Evolutionary conservation across 2,888 invertebrate species (phyloP).

Genomic region (Stegana nigrithorax): DNA sequence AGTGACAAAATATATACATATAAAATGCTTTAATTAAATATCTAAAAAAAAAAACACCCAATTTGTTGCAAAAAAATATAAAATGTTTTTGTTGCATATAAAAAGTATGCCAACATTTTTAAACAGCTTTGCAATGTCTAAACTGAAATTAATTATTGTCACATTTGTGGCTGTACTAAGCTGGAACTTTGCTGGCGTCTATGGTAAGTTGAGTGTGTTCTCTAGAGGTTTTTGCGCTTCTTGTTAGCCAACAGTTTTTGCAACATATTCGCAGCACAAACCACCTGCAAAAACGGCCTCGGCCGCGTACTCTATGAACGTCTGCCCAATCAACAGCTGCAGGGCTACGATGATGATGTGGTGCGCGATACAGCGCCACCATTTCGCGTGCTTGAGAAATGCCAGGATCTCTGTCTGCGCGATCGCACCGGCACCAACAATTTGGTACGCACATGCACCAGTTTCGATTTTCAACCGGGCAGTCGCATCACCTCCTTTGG

Average conservation of each 20-base stretch:
- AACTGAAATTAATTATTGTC: too few relatives aligned
- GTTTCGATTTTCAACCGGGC: conserved; percentile 92
- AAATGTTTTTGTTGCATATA: too few relatives aligned
- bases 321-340: conserved; percentile 87
- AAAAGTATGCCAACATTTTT: too few relatives aligned
- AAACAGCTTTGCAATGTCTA: too few relatives aligned
- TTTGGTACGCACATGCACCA: conserved; percentile 85
- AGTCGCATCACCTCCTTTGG: conserved; percentile 86
- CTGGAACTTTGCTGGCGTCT: conserved; percentile 1
- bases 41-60: too few relatives aligned
- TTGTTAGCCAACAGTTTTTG: not conserved
- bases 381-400: conserved; percentile 88
- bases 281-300: conserved; percentile 89
- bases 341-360: conserved; percentile 90
- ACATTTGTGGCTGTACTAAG: conserved; percentile 16
- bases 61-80: too few relatives aligned
- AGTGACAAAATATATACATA: not conserved
- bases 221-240: not conserved
- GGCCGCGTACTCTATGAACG: conserved; percentile 90
- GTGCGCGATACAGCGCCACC: conserved; percentile 88
- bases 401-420: conserved; percentile 85
- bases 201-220: conserved; percentile 20
- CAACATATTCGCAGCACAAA: conserved; percentile 73
- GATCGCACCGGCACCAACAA: conserved; percentile 83
- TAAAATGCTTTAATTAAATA: conserved; percentile 12